These are phyloP conservation scores for Hystrix brachyura DNA, from an alignment of 2,113 vertebrate species.

Conservation along the genomic window DNA sequence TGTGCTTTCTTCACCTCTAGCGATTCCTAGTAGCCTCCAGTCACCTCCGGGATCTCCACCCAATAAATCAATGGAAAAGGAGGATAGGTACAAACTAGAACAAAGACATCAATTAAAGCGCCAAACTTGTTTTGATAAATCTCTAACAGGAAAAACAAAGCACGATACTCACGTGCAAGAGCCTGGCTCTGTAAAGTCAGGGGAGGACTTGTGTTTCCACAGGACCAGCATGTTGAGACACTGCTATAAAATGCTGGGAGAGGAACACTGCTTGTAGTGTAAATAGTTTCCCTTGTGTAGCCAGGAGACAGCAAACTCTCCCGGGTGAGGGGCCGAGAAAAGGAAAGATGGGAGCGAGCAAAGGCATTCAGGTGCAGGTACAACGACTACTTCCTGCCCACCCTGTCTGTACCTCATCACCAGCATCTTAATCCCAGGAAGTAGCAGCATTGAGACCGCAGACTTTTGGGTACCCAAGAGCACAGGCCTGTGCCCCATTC, in stretches of 20 bases:
- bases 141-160: neutral
- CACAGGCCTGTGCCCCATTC: rapidly evolving
- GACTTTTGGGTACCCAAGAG: neutral
- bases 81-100: neutral
- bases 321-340: neutral
- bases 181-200: slow-evolving; percentile 17
- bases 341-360: neutral
- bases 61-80: neutral
- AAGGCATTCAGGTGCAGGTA: neutral
- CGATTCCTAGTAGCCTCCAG: neutral
- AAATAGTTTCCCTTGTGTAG: neutral
- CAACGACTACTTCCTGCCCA: too few species aligned
- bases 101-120: neutral
- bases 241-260: rapidly evolving
- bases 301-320: neutral
- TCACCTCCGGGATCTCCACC: neutral
- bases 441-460: neutral
- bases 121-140: neutral
- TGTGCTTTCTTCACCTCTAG: neutral
- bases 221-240: neutral
- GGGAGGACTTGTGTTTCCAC: slow-evolving; percentile 6
- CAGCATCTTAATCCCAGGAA: neutral
- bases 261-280: rapidly evolving
- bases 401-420: rapidly evolving
- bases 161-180: neutral